phyloP scores from a whole-genome alignment of 2,113 vertebrate genomes.

The Myotis yumanensis region DNA sequence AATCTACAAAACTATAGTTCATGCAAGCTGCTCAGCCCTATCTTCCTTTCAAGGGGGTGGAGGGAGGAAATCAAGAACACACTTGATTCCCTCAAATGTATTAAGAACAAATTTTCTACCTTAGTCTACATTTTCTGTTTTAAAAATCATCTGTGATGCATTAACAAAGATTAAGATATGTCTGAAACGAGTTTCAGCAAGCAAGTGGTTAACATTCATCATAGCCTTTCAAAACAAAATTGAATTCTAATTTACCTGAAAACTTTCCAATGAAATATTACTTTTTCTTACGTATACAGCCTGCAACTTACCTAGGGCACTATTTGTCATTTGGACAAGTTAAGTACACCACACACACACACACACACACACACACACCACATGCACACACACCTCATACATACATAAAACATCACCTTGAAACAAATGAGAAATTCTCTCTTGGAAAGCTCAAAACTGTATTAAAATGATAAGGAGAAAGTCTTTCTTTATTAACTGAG shows the following conservation, averaged over 20 bases:
- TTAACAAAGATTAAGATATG: conserved; percentile 70
- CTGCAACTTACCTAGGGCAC: conserved; percentile 79
- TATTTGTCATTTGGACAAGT: conserved; percentile 87
- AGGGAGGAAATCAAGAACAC: not conserved
- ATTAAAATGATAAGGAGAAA: conserved; percentile 83
- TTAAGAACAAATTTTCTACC: conserved; percentile 41
- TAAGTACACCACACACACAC: conserved; percentile 72
- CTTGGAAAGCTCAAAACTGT: conserved; percentile 79
- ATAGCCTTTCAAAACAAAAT: conserved; percentile 80
- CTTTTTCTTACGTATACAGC: conserved; percentile 76
- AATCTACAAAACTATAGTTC: not conserved
- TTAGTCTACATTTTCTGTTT: conserved; percentile 49
- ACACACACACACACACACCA: not conserved
- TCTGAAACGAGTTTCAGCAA: conserved; percentile 75
- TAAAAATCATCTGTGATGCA: conserved; percentile 53
- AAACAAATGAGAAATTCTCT: conserved; percentile 83
- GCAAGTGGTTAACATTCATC: conserved; percentile 82
- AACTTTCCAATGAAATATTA: conserved; percentile 83
- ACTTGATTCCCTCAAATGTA: not conserved
- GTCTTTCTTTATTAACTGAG: conserved; percentile 82
- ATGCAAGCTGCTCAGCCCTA: not conserved
- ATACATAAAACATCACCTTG: conserved; percentile 78
- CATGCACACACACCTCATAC: not conserved
- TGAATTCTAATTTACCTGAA: conserved; percentile 83
- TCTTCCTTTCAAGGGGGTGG: not conserved